Evolutionary conservation across 1,140 invertebrate genomes (phyloP).

Genomic region (Drosophila sulfurigaster): DNA sequence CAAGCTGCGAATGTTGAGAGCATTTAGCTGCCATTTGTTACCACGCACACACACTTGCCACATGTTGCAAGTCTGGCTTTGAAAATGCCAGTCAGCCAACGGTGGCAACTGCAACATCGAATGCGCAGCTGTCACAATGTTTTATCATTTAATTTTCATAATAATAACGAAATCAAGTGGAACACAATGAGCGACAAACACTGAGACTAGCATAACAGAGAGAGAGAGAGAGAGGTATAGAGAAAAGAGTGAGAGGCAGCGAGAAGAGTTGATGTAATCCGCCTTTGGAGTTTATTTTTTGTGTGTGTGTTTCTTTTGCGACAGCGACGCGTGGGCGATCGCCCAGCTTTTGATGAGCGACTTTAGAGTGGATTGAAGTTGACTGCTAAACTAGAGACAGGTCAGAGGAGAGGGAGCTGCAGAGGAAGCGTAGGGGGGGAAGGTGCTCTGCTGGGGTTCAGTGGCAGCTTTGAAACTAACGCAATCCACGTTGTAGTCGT

Average conservation of each 20-base stretch:
- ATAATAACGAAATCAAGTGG: slow-evolving; percentile 80
- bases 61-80: slow-evolving; percentile 35
- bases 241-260: background rate
- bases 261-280: slow-evolving; percentile 23
- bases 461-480: slow-evolving; percentile 67
- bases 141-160: slow-evolving; percentile 83
- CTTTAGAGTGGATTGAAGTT: background rate
- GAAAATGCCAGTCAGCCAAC: slow-evolving; percentile 68
- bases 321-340: slow-evolving; percentile 32
- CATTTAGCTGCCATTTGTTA: slow-evolving; percentile 80
- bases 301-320: background rate
- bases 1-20: slow-evolving; percentile 53
- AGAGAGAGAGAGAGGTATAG: background rate
- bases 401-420: no score
- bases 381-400: no score
- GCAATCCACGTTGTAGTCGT: slow-evolving; percentile 37
- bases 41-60: slow-evolving; percentile 46
- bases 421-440: background rate
- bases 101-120: slow-evolving; percentile 26
- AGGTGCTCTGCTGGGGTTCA: slow-evolving; percentile 34
- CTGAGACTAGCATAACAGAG: no score
- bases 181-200: slow-evolving; percentile 39
- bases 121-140: slow-evolving; percentile 80
- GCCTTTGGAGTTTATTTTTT: slow-evolving; percentile 21
- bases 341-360: slow-evolving; percentile 22